phyloP scores from a whole-genome alignment of 2,888 invertebrate genomes.

The Heliconius hortense region DNA sequence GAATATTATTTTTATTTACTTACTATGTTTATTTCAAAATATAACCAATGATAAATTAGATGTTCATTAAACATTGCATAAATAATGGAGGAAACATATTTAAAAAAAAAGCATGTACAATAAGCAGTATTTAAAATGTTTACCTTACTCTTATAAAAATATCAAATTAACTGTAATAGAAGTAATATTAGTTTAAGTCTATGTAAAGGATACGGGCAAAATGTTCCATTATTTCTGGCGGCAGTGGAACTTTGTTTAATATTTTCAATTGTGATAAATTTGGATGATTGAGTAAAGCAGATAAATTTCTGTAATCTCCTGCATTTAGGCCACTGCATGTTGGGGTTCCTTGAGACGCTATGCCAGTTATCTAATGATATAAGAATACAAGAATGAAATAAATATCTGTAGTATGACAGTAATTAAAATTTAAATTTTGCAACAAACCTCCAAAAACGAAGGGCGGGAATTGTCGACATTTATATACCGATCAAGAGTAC shows the following conservation, averaged over 20 bases:
- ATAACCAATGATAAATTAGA: background rate
- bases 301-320: conserved; percentile 93
- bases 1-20: conserved; percentile 41
- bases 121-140: too few species aligned
- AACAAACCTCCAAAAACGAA: conserved; percentile 83
- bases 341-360: conserved; percentile 86
- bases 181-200: background rate
- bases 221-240: conserved; percentile 96
- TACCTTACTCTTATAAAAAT: background rate
- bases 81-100: background rate
- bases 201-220: conserved; percentile 93
- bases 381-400: background rate
- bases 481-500: conserved; percentile 89
- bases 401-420: background rate
- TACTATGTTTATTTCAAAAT: conserved; percentile 25
- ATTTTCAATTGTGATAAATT: conserved; percentile 90
- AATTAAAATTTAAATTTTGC: background rate
- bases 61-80: background rate
- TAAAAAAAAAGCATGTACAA: too few species aligned
- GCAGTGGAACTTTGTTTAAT: conserved; percentile 92
- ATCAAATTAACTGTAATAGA: background rate
- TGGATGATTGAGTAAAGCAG: conserved; percentile 85
- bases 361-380: conserved; percentile 81
- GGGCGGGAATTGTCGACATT: conserved; percentile 86
- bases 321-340: conserved; percentile 95